Evolutionary conservation across 2,888 invertebrate species (phyloP).

Genomic region (Tetanocera ferruginea): DNA sequence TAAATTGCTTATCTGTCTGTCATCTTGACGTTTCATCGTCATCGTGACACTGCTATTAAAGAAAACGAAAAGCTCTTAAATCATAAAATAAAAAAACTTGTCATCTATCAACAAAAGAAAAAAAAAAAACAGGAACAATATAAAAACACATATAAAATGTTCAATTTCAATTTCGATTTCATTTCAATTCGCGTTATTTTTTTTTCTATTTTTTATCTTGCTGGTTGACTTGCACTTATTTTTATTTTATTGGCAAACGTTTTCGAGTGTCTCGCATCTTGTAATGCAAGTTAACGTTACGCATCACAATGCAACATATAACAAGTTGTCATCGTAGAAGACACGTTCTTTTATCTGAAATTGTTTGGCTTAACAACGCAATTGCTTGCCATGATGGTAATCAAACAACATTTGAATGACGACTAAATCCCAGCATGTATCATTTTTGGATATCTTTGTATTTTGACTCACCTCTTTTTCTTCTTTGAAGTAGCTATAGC

Average conservation of each 20-base stretch:
- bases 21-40: neutral
- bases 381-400: neutral
- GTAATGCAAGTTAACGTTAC: neutral
- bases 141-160: neutral
- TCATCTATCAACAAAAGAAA: neutral
- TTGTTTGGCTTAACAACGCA: constrained; percentile 16
- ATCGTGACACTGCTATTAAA: neutral
- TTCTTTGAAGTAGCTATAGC: too few relatives aligned
- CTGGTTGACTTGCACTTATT: neutral
- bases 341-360: constrained; percentile 7
- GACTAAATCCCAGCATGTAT: neutral
- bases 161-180: constrained; percentile 24
- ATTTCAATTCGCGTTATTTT: neutral
- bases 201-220: neutral
- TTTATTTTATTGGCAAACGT: constrained; percentile 7
- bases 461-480: neutral
- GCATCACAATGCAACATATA: constrained; percentile 9
- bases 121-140: neutral
- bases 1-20: neutral
- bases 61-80: neutral
- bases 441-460: neutral
- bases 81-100: neutral
- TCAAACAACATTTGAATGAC: neutral
- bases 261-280: neutral
- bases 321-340: constrained; percentile 2